Evolutionary conservation across 2,113 vertebrate genomes (phyloP), one percentile per base, ranked within the genome.

Genomic region (Cyprinodon variegatus): DNA sequence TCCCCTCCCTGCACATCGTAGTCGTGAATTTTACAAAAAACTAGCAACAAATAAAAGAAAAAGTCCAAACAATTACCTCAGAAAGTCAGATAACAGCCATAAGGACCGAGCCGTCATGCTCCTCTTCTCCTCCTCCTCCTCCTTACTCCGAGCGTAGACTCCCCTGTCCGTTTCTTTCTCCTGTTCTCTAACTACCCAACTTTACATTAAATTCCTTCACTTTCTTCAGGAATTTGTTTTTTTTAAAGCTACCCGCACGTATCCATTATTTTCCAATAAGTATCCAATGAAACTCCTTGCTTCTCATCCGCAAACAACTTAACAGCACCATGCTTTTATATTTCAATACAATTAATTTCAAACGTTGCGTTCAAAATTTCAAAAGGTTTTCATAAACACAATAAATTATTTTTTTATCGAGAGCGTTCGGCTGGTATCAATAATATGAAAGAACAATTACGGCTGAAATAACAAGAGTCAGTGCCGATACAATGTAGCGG

Each of bases 121-220:
- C 50, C 48, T 15, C 48, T 50, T 15, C 77, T 88, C 81, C 71
- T 62, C 86, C 64, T 65, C 9, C 61, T 74, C 74, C 45, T 63
- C 64, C 65, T 43, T 38, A 65, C 82, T 75, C 85, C 79, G 75
- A 82, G 76, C 37, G 70, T 80, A 84, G 79, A 88, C 83, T 85
- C 81, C 62, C 72, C 53, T 83, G 78, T 77, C 81, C 84, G 65
- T 72, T 53, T 8, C 36, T 61, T 37, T 61, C 60, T 38, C 22
- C 22, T 45, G 15, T 4, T 40, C 66, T 61, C 85, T 59, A 29
- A 77, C 86, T 87, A 62, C 45, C n/a, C 76, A 88, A 92, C 89
- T 93, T 92, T 73, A 74, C 78, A 86, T 80, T 37, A 8, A 81
- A 76, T 61, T 81, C 65, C 46, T 22, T 12, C 22, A 39, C 61